Evolutionary conservation across 1,140 invertebrate species (phyloP).

Genomic region (Phymorhynchus buccinoides): DNA sequence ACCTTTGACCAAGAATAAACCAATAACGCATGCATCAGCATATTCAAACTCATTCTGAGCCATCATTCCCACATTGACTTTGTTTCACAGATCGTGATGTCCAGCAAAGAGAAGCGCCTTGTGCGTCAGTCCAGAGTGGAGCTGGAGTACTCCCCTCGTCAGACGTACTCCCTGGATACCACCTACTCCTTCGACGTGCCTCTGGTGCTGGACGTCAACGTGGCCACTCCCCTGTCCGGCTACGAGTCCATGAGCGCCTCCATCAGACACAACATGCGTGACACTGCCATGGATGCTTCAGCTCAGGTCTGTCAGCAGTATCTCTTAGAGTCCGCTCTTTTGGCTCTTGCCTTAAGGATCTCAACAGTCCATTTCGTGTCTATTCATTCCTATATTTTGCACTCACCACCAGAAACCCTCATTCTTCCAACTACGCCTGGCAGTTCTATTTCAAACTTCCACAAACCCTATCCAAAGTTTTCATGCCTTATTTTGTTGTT

Average conservation of each 20-base stretch:
- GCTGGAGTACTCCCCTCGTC: constrained; percentile 30
- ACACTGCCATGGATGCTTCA: constrained; percentile 1
- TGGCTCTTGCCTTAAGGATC: too few species aligned
- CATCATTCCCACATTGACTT: too few species aligned
- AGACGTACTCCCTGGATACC: constrained; percentile 16
- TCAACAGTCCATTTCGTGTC: too few species aligned
- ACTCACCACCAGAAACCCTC: too few species aligned
- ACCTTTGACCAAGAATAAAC: too few species aligned
- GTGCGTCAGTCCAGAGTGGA: constrained; percentile 28
- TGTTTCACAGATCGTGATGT: constrained; percentile 7
- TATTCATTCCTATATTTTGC: not conserved
- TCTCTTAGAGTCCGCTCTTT: too few species aligned
- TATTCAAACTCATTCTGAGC: too few species aligned
- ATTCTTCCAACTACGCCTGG: too few species aligned
- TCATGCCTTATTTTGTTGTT: too few species aligned
- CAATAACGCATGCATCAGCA: too few species aligned
- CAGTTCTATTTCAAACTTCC: too few species aligned
- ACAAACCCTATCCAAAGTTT: too few species aligned
- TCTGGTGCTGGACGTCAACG: constrained; percentile 23
- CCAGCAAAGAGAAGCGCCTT: constrained; percentile 23
- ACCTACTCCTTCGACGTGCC: constrained; percentile 32
- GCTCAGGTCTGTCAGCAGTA: constrained; percentile 12
- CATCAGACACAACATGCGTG: constrained; percentile 20
- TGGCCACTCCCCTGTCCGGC: not conserved
- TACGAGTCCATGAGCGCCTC: constrained; percentile 25